These are phyloP conservation scores for Unio pictorum DNA, from an alignment of 2,888 invertebrate genomes.

Conservation along the genomic window DNA sequence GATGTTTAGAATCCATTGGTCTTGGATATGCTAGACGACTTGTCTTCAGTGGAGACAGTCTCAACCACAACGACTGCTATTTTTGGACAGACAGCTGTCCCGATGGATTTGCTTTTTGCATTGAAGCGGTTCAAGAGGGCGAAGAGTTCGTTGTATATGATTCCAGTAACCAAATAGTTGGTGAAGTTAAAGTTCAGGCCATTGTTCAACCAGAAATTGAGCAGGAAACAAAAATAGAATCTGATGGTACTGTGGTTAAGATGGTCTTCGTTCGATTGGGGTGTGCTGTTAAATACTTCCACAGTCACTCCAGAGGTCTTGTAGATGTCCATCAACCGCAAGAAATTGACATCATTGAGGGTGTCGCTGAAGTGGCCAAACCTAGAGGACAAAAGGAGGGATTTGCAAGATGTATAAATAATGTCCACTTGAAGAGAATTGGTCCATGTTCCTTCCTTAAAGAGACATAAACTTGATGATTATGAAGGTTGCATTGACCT, in stretches of 20 bases:
- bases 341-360: slow-evolving; percentile 41
- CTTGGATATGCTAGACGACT: slow-evolving; percentile 83
- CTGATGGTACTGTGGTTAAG: slow-evolving; percentile 32
- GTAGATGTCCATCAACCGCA: slow-evolving; percentile 35
- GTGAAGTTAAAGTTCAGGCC: slow-evolving; percentile 38
- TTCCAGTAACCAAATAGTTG: slow-evolving; percentile 30
- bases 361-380: slow-evolving; percentile 47
- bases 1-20: slow-evolving; percentile 80
- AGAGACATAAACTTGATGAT: slow-evolving; percentile 23
- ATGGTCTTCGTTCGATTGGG: slow-evolving; percentile 41
- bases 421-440: slow-evolving; percentile 34
- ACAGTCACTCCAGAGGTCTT: slow-evolving; percentile 27
- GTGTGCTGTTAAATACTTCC: slow-evolving; percentile 46
- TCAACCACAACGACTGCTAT: slow-evolving; percentile 78
- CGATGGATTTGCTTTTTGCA: slow-evolving; percentile 80
- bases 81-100: slow-evolving; percentile 86
- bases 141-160: slow-evolving; percentile 82
- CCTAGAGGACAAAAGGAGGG: slow-evolving; percentile 35
- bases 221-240: slow-evolving; percentile 26
- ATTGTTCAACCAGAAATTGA: slow-evolving; percentile 46
- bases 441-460: slow-evolving; percentile 42
- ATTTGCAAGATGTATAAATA: slow-evolving; percentile 27
- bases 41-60: slow-evolving; percentile 80
- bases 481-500: too few relatives aligned
- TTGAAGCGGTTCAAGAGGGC: slow-evolving; percentile 77